These are phyloP conservation scores for Leucoraja erinaceus DNA, from an alignment of 2,113 vertebrate genomes.

Conservation along the genomic window DNA sequence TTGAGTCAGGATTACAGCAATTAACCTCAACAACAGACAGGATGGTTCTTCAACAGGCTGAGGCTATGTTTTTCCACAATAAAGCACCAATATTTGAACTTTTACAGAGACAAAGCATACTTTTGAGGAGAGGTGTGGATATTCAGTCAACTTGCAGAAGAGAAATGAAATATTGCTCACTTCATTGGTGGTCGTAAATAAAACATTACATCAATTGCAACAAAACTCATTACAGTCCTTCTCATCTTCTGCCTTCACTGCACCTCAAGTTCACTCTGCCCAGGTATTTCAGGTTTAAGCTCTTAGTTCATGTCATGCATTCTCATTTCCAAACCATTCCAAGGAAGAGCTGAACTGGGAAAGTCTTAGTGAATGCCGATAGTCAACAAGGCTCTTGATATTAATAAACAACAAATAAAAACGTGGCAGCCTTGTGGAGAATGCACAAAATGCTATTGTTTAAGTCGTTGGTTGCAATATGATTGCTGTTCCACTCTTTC, in stretches of 20 bases:
- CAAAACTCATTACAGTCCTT: neutral
- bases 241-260: neutral
- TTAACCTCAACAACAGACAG: neutral
- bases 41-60: neutral
- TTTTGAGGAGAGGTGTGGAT: neutral
- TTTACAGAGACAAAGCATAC: conserved; percentile 7
- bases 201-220: conserved; percentile 21
- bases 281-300: conserved; percentile 4
- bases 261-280: neutral
- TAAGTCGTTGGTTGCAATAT: neutral
- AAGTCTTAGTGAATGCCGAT: neutral
- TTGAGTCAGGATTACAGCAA: conserved; percentile 14
- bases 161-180: neutral
- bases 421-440: conserved; percentile 13
- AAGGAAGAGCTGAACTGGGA: neutral
- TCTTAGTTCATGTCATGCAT: neutral
- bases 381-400: conserved; percentile 13
- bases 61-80: neutral
- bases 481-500: neutral
- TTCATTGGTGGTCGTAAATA: neutral
- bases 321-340: neutral
- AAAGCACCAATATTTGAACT: conserved; percentile 31
- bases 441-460: neutral
- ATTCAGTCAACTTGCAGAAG: neutral
- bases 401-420: neutral